Conservation (phyloP, 1,140 invertebrate genomes). For the Trichoplusia ni region DNA sequence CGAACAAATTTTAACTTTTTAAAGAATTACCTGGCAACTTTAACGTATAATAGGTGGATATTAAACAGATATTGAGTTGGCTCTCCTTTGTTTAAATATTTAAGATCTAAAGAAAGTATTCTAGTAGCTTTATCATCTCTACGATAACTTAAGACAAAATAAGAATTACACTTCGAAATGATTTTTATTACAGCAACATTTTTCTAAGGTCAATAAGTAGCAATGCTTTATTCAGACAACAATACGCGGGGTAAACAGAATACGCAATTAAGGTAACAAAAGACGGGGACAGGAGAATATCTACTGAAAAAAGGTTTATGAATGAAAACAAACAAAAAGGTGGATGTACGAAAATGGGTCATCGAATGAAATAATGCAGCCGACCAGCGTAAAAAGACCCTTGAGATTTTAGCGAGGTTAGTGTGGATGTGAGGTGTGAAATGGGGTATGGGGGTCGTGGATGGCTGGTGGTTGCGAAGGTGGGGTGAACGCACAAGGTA, state of each 20-base stretch:
- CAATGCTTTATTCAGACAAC: conserved; percentile 20
- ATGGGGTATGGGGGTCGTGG: conserved; percentile 38
- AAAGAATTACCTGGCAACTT: conserved; percentile 37
- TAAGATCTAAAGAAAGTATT: too few species aligned
- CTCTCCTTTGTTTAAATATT: too few species aligned
- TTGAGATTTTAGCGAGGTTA: conserved; percentile 29
- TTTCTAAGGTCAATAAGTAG: conserved; percentile 18
- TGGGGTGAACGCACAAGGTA: conserved; percentile 47
- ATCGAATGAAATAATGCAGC: conserved; percentile 62
- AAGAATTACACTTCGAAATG: too few species aligned
- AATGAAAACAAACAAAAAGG: conserved; percentile 58
- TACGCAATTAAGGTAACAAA: conserved; percentile 65
- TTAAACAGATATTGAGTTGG: too few species aligned
- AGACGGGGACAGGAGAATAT: conserved; percentile 37
- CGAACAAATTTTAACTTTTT: conserved; percentile 49
- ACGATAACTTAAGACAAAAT: too few species aligned
- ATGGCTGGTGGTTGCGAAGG: conserved; percentile 34
- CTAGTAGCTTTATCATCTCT: too few species aligned
- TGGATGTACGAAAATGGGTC: conserved; percentile 67
- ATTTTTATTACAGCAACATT: too few species aligned
- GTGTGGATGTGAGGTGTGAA: background rate
- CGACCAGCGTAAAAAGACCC: conserved; percentile 50
- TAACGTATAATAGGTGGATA: conserved; percentile 4
- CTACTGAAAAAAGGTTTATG: conserved; percentile 53
- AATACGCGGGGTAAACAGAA: conserved; percentile 36